These are phyloP conservation scores for Pycnonotus jocosus DNA, from an alignment of 2,113 vertebrate genomes.

Conservation along the genomic window DNA sequence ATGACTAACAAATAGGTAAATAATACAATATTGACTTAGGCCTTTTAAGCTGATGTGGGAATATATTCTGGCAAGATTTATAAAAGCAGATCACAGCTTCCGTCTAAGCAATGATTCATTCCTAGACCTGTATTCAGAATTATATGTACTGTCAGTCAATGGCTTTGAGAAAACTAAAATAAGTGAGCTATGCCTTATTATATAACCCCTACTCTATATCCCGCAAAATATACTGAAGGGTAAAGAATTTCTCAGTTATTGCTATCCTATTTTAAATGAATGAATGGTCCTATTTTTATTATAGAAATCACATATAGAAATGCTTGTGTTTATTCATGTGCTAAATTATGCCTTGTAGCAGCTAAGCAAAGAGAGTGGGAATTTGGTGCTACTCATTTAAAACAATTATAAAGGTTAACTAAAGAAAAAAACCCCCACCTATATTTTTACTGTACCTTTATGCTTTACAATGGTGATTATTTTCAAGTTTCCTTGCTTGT, in stretches of 20 bases:
- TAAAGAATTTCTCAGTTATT: background rate
- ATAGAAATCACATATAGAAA: background rate
- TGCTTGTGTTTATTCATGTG: background rate
- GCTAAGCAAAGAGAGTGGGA: background rate
- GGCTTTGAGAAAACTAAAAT: slow-evolving; percentile 6
- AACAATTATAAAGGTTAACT: background rate
- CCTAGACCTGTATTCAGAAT: background rate
- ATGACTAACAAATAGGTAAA: background rate
- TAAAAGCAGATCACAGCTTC: slow-evolving; percentile 11
- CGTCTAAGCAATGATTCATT: background rate
- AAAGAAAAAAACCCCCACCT: background rate
- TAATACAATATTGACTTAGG: background rate
- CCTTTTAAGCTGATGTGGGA: background rate
- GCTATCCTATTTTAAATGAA: background rate
- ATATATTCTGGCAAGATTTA: background rate
- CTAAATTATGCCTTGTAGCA: background rate
- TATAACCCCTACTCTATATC: background rate
- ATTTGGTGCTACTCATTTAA: background rate
- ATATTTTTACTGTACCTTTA: background rate
- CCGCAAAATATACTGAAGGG: background rate
- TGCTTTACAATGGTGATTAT: background rate
- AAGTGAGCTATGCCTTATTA: background rate
- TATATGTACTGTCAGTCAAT: slow-evolving; percentile 13
- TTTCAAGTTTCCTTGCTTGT: background rate
- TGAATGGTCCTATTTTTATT: background rate